Percentiles rank a stretch among this genome's conserved stretches.
These are phyloP conservation scores for Apodemia zela DNA, from an alignment of 2,888 invertebrate species.

Conservation along the genomic window DNA sequence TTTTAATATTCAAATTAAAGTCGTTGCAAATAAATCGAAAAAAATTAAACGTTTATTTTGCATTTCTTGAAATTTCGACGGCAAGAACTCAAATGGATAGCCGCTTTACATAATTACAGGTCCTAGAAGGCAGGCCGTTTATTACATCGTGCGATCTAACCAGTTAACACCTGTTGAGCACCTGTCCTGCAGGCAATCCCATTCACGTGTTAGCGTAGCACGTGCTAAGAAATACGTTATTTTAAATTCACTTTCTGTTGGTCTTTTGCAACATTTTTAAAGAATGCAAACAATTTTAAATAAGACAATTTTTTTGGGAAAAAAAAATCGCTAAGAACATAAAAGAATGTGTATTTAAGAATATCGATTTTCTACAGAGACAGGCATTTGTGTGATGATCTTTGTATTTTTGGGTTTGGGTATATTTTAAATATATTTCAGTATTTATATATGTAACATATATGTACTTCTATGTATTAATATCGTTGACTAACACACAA, in stretches of 20 bases:
- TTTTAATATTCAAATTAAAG: no score
- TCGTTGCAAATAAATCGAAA: no score
- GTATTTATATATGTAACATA: no score
- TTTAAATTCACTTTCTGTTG: not conserved
- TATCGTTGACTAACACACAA: no score
- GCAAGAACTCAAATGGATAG: conserved; percentile 4
- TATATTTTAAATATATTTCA: no score
- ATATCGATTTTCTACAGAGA: no score
- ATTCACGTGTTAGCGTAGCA: conserved; percentile 2
- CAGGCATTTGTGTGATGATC: no score
- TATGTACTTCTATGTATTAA: no score
- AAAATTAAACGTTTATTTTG: no score
- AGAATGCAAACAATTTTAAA: not conserved
- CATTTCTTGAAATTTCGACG: not conserved
- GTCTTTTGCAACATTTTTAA: not conserved
- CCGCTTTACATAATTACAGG: conserved; percentile 10
- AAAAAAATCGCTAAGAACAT: no score
- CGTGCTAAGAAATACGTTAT: conserved; percentile 8
- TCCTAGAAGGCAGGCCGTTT: not conserved
- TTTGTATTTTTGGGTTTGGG: no score
- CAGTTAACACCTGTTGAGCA: conserved; percentile 27
- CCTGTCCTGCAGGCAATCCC: conserved; percentile 21
- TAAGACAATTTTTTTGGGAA: not conserved
- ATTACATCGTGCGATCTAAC: conserved; percentile 1
- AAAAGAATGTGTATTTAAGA: no score